Evolutionary conservation across 2,797 vertebrate species (phyloP), one percentile per base, ranked within the genome.

Genomic region (Chaetophractus vellerosus): DNA sequence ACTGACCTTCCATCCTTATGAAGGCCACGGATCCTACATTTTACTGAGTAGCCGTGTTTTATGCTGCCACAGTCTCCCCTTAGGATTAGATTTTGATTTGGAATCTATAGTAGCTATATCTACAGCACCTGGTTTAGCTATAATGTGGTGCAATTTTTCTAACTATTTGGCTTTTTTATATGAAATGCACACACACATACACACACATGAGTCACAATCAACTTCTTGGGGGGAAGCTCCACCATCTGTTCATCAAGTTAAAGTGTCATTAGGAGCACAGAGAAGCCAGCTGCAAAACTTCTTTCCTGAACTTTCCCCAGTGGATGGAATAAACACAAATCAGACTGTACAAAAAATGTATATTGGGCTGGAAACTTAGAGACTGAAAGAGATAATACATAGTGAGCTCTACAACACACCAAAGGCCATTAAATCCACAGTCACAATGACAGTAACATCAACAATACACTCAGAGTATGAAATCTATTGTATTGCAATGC

Each of bases 141-240:
- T 88, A 33, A 33, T 14, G 84, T 45, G n/a, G 57, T 55, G 10
- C 3, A 23, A 78, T 81, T 76, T 88, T 66, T 85, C 86, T 68
- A 97, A 96, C 88, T 95, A 94, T 61, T 63, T 95, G 16, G 82
- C 38, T 75, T 96, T 92, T 69, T 68, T 23, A 79, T 50, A 88
- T 68, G 85, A 91, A 69, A 81, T 33, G 52, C 9, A 75, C 3
- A n/a, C 26, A 79, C 45, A 84, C 19, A 41, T 8, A 19, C n/a
- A 45, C 0, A 38, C 12, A 59, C 12, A 48, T 11, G 92, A 59
- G 83, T 71, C 85, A 86, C 24, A 72, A 86, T 33, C 66, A 79
- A 74, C 76, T 88, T 38, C 64, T 93, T 18, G 0, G 0, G 71
- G 59, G 33, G 64, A 82, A 74, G 0, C 5, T 68, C 48, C 45